Evolutionary conservation across 2,888 invertebrate genomes (phyloP), one percentile per base, ranked within the genome.

Genomic region (Protophormia terraenovae): DNA sequence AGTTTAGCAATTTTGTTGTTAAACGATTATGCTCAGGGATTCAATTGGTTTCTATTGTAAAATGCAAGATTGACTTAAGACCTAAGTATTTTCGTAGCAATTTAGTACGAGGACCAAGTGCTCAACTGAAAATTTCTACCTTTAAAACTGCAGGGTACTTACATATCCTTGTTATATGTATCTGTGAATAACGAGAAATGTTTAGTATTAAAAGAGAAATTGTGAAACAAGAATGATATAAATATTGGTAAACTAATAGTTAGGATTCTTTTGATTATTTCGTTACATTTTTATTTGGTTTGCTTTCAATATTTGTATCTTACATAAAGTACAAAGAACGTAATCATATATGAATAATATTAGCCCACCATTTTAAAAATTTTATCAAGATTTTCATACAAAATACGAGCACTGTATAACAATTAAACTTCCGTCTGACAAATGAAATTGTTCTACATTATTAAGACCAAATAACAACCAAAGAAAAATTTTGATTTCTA

Each of bases 261-360:
- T 32, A 2, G 16, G 38, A 29, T 41, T 62, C 64, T 79, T n/a
- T 72, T 41, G 53, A 79, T 64, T 79, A 72, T 72, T 79, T 79
- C 14, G n/a, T 50, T 22, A 22, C 41, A 45, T 45, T 79, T 71
- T 71, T n/a, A n/a, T n/a, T n/a, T n/a, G n/a, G 1, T 64, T 47
- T 41, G 29, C 6, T 22, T 71, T 38, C 41, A 53, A 14, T 58
- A 29, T 55, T 55, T 75, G 41, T 22, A 67, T n/a, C n/a, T n/a
- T 24, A 58, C 41, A 41, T 19, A 72, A 58, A 58, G 16, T 41
- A 72, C 16, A 38, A 72, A 27, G 12, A 7, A 12, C 29, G 38
- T 41, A 58, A 72, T 58, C 55, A 41, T 12, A 47, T 32, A 50
- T 53, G 53, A 71, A 55, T 29, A 72, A 72, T 19, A 41, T 27